Conservation (phyloP, 2,113 vertebrate species). For the Atrichornis clamosus region DNA sequence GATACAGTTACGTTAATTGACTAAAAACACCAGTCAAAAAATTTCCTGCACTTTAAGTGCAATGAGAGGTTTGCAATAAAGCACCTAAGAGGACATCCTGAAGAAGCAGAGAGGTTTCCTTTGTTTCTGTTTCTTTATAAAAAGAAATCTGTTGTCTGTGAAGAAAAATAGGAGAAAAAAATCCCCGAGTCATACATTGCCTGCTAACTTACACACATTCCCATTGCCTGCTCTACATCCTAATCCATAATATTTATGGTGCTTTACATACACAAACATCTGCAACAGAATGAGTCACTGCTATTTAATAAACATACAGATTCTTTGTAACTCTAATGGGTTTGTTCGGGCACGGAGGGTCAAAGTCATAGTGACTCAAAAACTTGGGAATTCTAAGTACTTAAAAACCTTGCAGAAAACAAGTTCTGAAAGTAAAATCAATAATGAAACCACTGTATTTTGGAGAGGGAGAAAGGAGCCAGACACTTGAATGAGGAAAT, state of each 20-base stretch:
- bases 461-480: not conserved
- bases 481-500: not conserved
- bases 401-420: not conserved
- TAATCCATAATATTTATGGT: constrained; percentile 16
- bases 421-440: not conserved
- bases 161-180: not conserved
- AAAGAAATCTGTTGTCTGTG: not conserved
- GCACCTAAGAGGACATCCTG: not conserved
- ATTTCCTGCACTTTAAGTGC: not conserved
- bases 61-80: constrained; percentile 18
- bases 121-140: not conserved
- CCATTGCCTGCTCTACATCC: not conserved
- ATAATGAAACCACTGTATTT: not conserved
- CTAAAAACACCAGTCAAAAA: constrained; percentile 4
- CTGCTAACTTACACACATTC: not conserved
- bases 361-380: not conserved
- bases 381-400: not conserved
- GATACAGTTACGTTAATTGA: not conserved
- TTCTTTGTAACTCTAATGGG: not conserved
- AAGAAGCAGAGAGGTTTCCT: not conserved
- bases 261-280: constrained; percentile 30
- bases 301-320: constrained; percentile 26
- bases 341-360: not conserved
- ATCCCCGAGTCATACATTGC: not conserved
- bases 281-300: constrained; percentile 17